Evolutionary conservation across 2,113 vertebrate genomes (phyloP).

Genomic region (Cyprinodon variegatus): DNA sequence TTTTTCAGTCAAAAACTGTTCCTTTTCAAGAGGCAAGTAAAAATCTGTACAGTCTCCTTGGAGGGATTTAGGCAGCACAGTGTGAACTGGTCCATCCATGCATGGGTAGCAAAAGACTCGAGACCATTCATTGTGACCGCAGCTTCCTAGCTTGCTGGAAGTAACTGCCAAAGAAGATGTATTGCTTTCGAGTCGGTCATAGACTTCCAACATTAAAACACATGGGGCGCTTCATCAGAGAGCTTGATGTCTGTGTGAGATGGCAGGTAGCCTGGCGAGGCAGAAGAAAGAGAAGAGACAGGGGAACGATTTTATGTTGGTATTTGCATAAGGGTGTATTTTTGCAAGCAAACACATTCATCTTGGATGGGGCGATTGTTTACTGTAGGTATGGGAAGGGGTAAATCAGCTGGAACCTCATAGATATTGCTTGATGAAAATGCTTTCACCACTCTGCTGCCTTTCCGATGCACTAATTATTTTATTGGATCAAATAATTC

Average conservation of each 20-base stretch:
- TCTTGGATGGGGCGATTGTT: constrained; percentile 70
- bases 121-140: constrained; percentile 77
- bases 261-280: constrained; percentile 78
- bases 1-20: constrained; percentile 75
- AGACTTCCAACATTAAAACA: constrained; percentile 79
- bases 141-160: constrained; percentile 75
- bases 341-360: constrained; percentile 67
- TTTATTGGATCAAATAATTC: constrained; percentile 76
- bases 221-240: constrained; percentile 78
- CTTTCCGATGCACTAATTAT: constrained; percentile 71
- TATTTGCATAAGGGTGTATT: constrained; percentile 69
- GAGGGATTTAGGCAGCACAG: constrained; percentile 76
- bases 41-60: constrained; percentile 79
- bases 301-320: constrained; percentile 62
- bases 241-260: constrained; percentile 78
- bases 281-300: constrained; percentile 63
- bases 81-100: constrained; percentile 77
- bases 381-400: constrained; percentile 42
- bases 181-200: constrained; percentile 77
- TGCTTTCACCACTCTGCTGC: constrained; percentile 65
- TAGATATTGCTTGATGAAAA: constrained; percentile 73
- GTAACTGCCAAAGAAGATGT: constrained; percentile 81
- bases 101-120: constrained; percentile 77
- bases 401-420: constrained; percentile 71
- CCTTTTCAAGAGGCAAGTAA: constrained; percentile 70